These are phyloP conservation scores for Sabatieria punctata DNA, from an alignment of 2,888 invertebrate genomes.

Conservation along the genomic window DNA sequence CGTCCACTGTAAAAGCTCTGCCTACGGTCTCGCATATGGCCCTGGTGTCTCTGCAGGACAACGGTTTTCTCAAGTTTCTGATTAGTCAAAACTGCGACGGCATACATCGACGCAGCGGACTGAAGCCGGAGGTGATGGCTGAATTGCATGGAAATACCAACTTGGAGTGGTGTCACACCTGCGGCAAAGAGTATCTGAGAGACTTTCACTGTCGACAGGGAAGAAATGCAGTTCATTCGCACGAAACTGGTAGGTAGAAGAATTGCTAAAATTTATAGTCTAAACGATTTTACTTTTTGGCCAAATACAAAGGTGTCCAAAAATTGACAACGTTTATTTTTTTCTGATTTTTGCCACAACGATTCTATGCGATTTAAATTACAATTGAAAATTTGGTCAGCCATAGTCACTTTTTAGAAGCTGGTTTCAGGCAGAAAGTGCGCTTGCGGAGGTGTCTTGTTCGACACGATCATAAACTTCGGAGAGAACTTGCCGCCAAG, in stretches of 20 bases:
- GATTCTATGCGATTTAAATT: too few species aligned
- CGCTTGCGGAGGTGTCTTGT: conserved; percentile 24
- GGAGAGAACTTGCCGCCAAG: conserved; percentile 27
- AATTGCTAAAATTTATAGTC: too few species aligned
- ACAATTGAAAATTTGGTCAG: too few species aligned
- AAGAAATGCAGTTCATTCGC: neutral
- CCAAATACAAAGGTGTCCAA: too few species aligned
- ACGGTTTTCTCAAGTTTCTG: conserved; percentile 63
- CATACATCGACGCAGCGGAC: conserved; percentile 52
- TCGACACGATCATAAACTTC: conserved; percentile 33
- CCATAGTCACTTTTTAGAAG: too few species aligned
- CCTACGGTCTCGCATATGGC: conserved; percentile 92
- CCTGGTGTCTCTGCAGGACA: conserved; percentile 59
- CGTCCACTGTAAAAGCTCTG: conserved; percentile 6
- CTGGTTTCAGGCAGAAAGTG: conserved; percentile 10
- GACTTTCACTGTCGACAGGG: conserved; percentile 8
- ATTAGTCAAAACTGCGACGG: conserved; percentile 96
- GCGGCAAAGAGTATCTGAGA: conserved; percentile 45
- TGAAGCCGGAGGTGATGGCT: conserved; percentile 14
- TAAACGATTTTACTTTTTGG: too few species aligned
- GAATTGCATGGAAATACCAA: conserved; percentile 39
- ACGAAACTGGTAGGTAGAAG: too few species aligned
- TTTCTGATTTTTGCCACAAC: too few species aligned
- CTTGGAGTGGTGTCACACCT: conserved; percentile 62
- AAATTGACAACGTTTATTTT: too few species aligned